These are phyloP conservation scores for Tragelaphus eurycerus DNA, from an alignment of 2,797 vertebrate species.

Conservation along the genomic window DNA sequence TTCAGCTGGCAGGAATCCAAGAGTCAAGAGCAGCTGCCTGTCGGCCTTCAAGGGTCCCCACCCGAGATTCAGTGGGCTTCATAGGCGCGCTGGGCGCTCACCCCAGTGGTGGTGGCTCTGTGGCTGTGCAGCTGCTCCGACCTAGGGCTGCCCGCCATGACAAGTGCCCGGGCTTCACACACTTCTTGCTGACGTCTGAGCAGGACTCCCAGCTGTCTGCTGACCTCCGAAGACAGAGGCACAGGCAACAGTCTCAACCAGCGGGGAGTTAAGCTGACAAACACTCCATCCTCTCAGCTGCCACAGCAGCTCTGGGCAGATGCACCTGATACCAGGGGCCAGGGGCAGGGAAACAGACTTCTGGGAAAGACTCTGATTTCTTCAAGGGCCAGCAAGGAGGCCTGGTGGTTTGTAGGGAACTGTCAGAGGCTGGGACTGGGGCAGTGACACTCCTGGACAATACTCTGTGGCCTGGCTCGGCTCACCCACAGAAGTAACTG, in stretches of 20 bases:
- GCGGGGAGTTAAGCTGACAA: not conserved
- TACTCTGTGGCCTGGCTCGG: not conserved
- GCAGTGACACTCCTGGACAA: not conserved
- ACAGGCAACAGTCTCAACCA: not conserved
- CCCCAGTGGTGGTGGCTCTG: not conserved
- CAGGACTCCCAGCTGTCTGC: not conserved
- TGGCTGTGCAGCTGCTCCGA: fast-evolving
- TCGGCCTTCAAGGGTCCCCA: not conserved
- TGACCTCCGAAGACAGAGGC: not conserved
- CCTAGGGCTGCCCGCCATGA: not conserved
- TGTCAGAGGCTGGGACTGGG: not conserved
- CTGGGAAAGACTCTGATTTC: not conserved
- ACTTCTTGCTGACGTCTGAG: not conserved
- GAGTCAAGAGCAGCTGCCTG: not conserved
- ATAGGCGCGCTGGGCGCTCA: fast-evolving
- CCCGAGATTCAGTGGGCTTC: not conserved
- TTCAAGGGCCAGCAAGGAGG: not conserved
- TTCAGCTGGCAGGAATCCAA: not conserved
- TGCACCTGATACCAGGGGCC: too few species aligned
- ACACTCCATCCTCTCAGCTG: not conserved
- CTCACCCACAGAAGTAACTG: not conserved
- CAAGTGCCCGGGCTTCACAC: not conserved
- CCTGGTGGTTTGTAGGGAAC: not conserved
- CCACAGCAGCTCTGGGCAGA: not conserved
- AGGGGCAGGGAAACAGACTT: not conserved